Percentiles rank a stretch among this genome's conserved stretches.
Conservation (phyloP, 2,888 invertebrate genomes). For the Cosmopolites sordidus region DNA sequence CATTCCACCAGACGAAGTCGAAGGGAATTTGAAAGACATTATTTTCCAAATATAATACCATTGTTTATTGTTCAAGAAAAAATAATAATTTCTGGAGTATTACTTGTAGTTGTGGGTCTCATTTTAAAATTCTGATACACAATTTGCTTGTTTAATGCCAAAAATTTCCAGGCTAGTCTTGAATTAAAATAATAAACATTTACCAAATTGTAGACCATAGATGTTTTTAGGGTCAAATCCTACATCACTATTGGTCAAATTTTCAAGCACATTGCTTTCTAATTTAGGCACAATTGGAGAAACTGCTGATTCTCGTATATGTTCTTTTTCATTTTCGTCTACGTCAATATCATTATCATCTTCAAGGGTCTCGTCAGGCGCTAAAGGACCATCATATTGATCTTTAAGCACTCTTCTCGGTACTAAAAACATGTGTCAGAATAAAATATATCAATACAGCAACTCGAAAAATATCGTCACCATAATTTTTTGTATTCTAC, state of each 20-base stretch:
- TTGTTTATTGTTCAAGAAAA: too few species aligned
- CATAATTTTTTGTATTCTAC: too few species aligned
- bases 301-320: conserved; percentile 55
- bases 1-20: too few species aligned
- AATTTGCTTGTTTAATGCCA: too few species aligned
- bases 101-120: too few species aligned
- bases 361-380: conserved; percentile 66
- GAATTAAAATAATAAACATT: conserved; percentile 8
- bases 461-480: too few species aligned
- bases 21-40: too few species aligned
- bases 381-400: conserved; percentile 72
- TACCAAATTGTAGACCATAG: conserved; percentile 42
- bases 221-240: conserved; percentile 39
- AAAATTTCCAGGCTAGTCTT: too few species aligned
- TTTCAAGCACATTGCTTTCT: conserved; percentile 46
- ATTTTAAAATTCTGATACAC: too few species aligned
- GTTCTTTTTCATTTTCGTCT: conserved; percentile 52
- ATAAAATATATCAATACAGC: neutral
- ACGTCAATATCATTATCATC: conserved; percentile 49
- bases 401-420: conserved; percentile 80
- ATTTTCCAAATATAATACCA: too few species aligned
- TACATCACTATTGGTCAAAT: conserved; percentile 40
- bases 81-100: too few species aligned
- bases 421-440: conserved; percentile 63
- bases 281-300: conserved; percentile 56